phyloP scores from a whole-genome alignment of 2,113 vertebrate species.

The Orthonyx spaldingii region DNA sequence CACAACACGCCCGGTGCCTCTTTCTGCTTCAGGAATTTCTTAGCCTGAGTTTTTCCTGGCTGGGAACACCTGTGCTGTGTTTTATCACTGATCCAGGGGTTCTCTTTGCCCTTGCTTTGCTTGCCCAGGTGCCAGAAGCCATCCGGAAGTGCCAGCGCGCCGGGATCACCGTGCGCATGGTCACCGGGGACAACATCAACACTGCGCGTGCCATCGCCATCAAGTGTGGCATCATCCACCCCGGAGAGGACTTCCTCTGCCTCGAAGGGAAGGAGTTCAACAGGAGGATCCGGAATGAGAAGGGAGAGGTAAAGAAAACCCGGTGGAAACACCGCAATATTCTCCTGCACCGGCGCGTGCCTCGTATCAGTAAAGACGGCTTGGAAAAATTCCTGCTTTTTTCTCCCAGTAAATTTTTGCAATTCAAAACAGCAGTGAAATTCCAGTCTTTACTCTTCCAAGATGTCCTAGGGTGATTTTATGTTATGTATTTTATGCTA shows the following conservation, averaged over 20 bases:
- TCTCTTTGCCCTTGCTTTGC: not conserved
- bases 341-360: not conserved
- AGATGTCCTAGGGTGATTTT: no score
- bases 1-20: not conserved
- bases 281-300: conserved; percentile 95
- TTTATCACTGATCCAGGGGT: not conserved
- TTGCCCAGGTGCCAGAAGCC: conserved; percentile 88
- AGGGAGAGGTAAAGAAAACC: conserved; percentile 83
- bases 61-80: not conserved
- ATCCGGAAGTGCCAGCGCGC: conserved; percentile 94
- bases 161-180: conserved; percentile 98
- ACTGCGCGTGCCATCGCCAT: conserved; percentile 97
- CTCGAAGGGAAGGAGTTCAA: conserved; percentile 98
- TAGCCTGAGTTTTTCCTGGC: not conserved
- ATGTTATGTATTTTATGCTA: no score
- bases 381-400: not conserved
- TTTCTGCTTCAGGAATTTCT: not conserved
- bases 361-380: rapidly evolving
- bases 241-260: conserved; percentile 95
- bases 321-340: rapidly evolving
- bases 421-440: not conserved
- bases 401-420: not conserved
- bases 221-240: conserved; percentile 97
- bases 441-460: not conserved
- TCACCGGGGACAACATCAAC: conserved; percentile 98